Evolutionary conservation across 2,888 invertebrate genomes (phyloP).

Genomic region (Smittia sp.): DNA sequence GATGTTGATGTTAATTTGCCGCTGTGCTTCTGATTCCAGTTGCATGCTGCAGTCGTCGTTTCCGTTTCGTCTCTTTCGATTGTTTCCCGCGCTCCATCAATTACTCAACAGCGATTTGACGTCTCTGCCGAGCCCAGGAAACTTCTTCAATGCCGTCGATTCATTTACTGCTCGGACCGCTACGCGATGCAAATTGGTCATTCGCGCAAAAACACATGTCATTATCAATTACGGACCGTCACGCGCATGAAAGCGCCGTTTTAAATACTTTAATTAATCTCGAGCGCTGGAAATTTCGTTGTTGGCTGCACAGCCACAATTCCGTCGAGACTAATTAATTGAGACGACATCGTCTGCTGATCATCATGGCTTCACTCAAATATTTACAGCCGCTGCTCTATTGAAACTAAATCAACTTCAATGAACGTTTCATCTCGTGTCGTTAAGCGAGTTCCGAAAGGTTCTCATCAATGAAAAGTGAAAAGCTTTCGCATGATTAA

Average conservation of each 20-base stretch:
- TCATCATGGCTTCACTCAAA: neutral
- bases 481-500: too few species aligned
- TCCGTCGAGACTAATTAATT: neutral
- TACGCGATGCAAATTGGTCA: neutral
- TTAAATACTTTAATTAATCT: neutral
- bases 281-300: neutral
- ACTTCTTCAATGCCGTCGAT: neutral
- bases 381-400: too few species aligned
- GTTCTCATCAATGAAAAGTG: too few species aligned
- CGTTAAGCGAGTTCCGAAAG: too few species aligned
- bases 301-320: neutral
- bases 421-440: too few species aligned
- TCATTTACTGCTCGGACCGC: neutral
- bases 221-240: neutral
- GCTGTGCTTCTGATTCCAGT: neutral
- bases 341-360: neutral
- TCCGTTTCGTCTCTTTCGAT: neutral
- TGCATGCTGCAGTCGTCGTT: neutral
- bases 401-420: too few species aligned
- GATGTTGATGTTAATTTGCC: neutral
- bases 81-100: neutral
- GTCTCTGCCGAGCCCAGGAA: neutral
- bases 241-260: neutral
- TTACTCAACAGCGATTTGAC: neutral
- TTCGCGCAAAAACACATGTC: conserved; percentile 18